These are phyloP conservation scores for Eulimnadia texana DNA, from an alignment of 1,140 invertebrate species.

Conservation along the genomic window DNA sequence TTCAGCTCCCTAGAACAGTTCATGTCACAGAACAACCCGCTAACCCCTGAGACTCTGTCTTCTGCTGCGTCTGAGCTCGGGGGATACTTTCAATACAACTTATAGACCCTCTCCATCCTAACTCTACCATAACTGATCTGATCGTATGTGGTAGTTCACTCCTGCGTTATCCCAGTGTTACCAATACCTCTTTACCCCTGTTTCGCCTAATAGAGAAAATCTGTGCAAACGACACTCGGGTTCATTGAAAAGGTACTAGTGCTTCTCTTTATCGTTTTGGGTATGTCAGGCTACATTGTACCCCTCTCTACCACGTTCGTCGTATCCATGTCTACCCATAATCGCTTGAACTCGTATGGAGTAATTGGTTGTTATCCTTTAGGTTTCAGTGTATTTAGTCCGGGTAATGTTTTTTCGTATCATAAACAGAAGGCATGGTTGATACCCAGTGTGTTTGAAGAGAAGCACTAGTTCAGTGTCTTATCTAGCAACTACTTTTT, in stretches of 20 bases:
- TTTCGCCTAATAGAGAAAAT: background rate
- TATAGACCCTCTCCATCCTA: background rate
- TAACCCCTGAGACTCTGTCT: conserved; percentile 10
- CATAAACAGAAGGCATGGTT: background rate
- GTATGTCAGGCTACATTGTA: background rate
- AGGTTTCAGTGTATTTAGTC: conserved; percentile 3
- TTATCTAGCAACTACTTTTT: background rate
- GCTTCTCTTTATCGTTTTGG: conserved; percentile 3
- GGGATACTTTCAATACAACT: conserved; percentile 2
- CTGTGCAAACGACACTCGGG: background rate
- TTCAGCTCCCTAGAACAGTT: background rate
- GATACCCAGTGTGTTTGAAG: background rate
- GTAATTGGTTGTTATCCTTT: background rate
- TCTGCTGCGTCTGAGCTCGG: conserved; percentile 10
- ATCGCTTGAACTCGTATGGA: no score
- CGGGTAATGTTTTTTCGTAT: background rate
- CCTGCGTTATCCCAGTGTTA: background rate
- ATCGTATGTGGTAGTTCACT: no score
- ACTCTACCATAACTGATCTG: background rate
- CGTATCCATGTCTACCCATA: background rate
- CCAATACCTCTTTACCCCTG: background rate
- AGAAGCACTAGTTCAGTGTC: background rate
- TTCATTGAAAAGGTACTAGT: background rate
- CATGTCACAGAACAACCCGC: background rate
- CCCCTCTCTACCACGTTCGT: background rate